Percentiles rank a stretch among this genome's conserved stretches.
Conservation (phyloP, 2,113 vertebrate species). For the Thalassoma bifasciatum region DNA sequence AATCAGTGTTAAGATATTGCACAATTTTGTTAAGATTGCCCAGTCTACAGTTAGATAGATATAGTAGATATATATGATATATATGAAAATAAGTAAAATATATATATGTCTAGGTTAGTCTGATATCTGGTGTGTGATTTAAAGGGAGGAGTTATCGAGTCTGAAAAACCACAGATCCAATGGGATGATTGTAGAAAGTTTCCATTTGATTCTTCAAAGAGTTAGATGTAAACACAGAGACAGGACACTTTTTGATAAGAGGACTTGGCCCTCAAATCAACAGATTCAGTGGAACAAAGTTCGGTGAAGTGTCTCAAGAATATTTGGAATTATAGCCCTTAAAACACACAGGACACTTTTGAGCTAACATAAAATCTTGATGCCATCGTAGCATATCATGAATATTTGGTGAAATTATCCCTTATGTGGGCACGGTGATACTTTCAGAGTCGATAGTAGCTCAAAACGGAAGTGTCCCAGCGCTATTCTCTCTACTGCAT, state of each 20-base stretch:
- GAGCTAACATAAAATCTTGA: not conserved
- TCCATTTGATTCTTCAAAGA: slow-evolving; percentile 22
- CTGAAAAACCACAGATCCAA: too few species aligned
- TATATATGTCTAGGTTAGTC: too few species aligned
- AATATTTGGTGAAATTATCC: slow-evolving; percentile 5
- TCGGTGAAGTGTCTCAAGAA: not conserved
- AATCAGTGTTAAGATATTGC: too few species aligned
- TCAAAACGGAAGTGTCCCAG: slow-evolving; percentile 8
- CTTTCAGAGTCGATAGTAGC: slow-evolving; percentile 9
- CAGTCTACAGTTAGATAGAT: too few species aligned
- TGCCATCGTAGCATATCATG: not conserved
- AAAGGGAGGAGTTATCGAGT: too few species aligned
- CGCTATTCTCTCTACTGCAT: slow-evolving; percentile 20
- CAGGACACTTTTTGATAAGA: not conserved
- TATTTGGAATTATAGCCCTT: not conserved
- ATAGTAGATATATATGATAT: too few species aligned
- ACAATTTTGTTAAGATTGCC: too few species aligned
- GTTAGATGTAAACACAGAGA: slow-evolving; percentile 11
- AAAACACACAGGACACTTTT: not conserved
- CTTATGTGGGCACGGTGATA: not conserved
- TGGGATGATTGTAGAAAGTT: slow-evolving; percentile 35
- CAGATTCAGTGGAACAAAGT: not conserved
- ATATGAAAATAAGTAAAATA: too few species aligned
- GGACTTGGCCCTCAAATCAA: not conserved
- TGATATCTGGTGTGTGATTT: too few species aligned